These are phyloP conservation scores for Cephus runcator DNA, from an alignment of 2,888 invertebrate species.

Conservation along the genomic window DNA sequence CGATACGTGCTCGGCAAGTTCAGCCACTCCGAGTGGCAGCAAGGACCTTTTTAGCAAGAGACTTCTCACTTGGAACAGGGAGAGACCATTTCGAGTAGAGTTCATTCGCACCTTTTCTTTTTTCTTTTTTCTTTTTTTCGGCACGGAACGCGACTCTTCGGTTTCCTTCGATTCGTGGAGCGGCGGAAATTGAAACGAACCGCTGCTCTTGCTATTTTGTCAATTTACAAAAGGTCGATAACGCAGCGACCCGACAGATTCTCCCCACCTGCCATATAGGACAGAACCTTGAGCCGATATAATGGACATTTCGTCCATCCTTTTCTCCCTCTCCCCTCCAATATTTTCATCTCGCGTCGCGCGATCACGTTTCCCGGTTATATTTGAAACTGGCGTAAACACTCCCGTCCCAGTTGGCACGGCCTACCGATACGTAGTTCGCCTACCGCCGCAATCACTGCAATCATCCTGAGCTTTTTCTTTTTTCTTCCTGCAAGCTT, in stretches of 20 bases:
- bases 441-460: not conserved
- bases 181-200: not conserved
- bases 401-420: conserved; percentile 46
- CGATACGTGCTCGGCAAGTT: not conserved
- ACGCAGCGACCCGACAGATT: too few relatives aligned
- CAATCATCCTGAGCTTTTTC: not conserved
- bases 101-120: not conserved
- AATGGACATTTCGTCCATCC: not conserved
- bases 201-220: not conserved
- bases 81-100: not conserved
- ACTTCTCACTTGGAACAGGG: too few relatives aligned
- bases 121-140: not conserved
- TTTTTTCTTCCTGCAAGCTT: not conserved
- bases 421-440: not conserved
- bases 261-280: too few relatives aligned
- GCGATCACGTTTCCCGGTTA: conserved; percentile 10
- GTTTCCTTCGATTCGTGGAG: not conserved
- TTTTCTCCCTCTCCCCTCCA: not conserved
- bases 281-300: not conserved
- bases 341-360: not conserved
- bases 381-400: conserved; percentile 33
- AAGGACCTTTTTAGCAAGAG: not conserved
- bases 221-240: not conserved
- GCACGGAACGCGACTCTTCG: too few relatives aligned
- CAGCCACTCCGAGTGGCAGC: not conserved